Evolutionary conservation across 2,797 vertebrate species (phyloP), one percentile per base, ranked within the genome.

Genomic region (Neosilurus mollespiculum): DNA sequence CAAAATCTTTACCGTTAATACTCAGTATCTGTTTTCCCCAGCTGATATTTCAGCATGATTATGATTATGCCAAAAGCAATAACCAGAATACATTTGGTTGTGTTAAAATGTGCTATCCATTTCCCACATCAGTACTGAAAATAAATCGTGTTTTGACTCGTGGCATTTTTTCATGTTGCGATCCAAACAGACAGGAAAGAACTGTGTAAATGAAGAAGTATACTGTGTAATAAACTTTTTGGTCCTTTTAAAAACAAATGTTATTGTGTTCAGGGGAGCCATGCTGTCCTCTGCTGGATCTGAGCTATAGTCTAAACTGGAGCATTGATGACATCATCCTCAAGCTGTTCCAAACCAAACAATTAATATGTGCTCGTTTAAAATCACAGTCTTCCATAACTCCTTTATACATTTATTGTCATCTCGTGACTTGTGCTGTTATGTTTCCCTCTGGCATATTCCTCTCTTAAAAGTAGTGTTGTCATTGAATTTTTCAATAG

Each of bases 271-370:
- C n/a, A 80, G 34, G 64, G 78, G 78, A 81, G 22, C 53, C 69
- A 75, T 75, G 22, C 34, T 73, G n/a, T 84, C 78, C 43, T 80
- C 61, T 20, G 65, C 49, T 56, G 64, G 37, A 86, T 81, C 9
- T 22, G 37, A 78, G 83, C 66, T 87, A 62, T 49, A 81, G 82
- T 67, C 69, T 89, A 85, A 91, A 88, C 75, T 86, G 82, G 78
- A 91, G 87, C 88, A 88, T 78, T 66, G 86, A 86, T 90, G 91
- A 91, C 89, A 88, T 93, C 91, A 91, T 83, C 64, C 1, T 18
- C 37, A 77, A 82, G 34, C 82, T 15, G 22, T 81, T 92, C 93
- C 93, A 93, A 92, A 86, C 86, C 79, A 91, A 93, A 91, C 89
- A 91, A 88, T 88, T 90, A 84, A 84, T 85, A 83, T 91, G 87